phyloP scores from a whole-genome alignment of 2,888 invertebrate species.

The Anorthoa munda region DNA sequence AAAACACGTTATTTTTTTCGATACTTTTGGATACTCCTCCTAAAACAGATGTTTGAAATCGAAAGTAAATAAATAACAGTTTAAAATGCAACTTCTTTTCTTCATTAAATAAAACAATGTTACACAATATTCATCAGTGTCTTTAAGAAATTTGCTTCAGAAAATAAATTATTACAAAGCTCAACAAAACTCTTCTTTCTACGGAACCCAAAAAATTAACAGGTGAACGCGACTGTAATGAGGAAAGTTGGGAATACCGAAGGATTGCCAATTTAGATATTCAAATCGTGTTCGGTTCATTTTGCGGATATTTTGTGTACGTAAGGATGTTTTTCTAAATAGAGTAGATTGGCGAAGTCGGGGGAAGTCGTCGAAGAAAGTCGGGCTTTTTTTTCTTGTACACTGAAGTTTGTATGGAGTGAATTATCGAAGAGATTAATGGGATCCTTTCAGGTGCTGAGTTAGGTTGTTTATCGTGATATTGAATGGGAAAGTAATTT shows the following conservation, averaged over 20 bases:
- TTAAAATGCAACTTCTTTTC: too few relatives aligned
- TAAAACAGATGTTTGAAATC: background rate
- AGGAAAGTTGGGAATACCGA: conserved; percentile 85
- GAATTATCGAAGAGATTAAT: conserved; percentile 61
- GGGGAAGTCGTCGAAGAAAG: conserved; percentile 30
- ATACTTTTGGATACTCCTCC: too few relatives aligned
- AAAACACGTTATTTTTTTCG: too few relatives aligned
- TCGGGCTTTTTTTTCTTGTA: conserved; percentile 30
- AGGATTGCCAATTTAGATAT: conserved; percentile 90
- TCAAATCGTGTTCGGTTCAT: conserved; percentile 87
- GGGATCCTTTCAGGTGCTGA: conserved; percentile 42
- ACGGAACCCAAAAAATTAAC: conserved; percentile 81
- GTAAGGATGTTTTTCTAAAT: conserved; percentile 62
- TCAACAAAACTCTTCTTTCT: too few relatives aligned
- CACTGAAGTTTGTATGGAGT: conserved; percentile 46
- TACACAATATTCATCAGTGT: too few relatives aligned
- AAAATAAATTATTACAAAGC: too few relatives aligned
- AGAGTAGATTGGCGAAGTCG: conserved; percentile 47
- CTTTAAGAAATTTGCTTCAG: too few relatives aligned
- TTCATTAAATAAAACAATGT: background rate
- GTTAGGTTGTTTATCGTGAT: conserved; percentile 42
- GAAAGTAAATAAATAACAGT: background rate
- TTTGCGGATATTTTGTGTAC: conserved; percentile 76
- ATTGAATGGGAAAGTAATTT: conserved; percentile 46
- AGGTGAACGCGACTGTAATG: conserved; percentile 86